phyloP scores from a whole-genome alignment of 2,888 invertebrate species.

The Aphodius sticticus region DNA sequence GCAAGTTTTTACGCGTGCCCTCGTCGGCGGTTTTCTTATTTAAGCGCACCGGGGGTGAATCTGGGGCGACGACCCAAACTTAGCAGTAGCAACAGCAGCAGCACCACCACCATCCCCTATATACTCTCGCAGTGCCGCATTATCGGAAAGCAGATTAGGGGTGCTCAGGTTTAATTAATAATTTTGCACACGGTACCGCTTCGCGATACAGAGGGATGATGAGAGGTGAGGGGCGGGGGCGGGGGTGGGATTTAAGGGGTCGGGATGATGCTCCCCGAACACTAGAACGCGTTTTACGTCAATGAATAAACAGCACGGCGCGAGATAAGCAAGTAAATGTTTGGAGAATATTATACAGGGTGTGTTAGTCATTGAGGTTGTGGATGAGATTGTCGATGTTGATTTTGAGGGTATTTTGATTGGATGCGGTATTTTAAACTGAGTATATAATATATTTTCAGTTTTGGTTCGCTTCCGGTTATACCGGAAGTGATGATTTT shows the following conservation, averaged over 20 bases:
- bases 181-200: conserved; percentile 4
- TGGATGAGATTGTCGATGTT: too few species aligned
- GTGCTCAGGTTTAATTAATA: conserved; percentile 4
- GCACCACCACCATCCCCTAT: background rate
- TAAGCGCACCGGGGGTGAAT: background rate
- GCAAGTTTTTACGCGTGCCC: background rate
- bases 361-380: background rate
- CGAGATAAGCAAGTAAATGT: conserved; percentile 4
- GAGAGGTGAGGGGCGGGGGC: background rate
- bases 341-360: background rate
- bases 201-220: background rate
- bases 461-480: too few species aligned
- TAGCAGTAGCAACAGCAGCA: background rate
- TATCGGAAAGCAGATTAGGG: conserved; percentile 4
- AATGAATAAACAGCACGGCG: background rate
- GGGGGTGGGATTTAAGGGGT: background rate
- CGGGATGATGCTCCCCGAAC: background rate
- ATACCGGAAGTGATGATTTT: too few species aligned
- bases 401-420: too few species aligned
- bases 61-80: background rate
- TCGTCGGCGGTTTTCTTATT: background rate
- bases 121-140: background rate
- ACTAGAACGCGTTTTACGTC: conserved; percentile 4
- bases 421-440: too few species aligned
- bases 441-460: too few species aligned